These are phyloP conservation scores for Euura saliciscinereae DNA, from an alignment of 1,140 invertebrate genomes.

Conservation along the genomic window DNA sequence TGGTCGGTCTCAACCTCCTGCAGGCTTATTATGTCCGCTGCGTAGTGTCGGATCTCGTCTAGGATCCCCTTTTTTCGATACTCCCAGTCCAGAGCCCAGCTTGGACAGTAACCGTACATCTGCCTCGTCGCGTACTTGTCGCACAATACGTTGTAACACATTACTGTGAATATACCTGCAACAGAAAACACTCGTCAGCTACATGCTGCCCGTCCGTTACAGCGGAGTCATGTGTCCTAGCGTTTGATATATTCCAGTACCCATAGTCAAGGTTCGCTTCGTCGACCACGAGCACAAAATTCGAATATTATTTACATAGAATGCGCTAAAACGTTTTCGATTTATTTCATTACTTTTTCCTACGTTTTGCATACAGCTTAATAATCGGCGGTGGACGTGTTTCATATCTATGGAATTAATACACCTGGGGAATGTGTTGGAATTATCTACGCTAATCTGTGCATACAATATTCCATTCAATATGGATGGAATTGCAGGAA, in stretches of 20 bases:
- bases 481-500: too few species aligned
- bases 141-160: conserved; percentile 99
- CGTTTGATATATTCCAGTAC: neutral
- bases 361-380: too few species aligned
- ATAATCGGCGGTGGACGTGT: too few species aligned
- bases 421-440: too few species aligned
- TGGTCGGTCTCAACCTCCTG: conserved; percentile 99
- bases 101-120: conserved; percentile 97
- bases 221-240: neutral
- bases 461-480: too few species aligned
- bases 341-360: too few species aligned
- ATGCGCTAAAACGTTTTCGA: too few species aligned
- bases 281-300: neutral
- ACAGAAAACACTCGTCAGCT: conserved; percentile 31
- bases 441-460: too few species aligned
- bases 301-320: too few species aligned
- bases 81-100: conserved; percentile 97
- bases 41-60: conserved; percentile 94
- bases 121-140: conserved; percentile 98
- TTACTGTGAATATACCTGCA: conserved; percentile 95
- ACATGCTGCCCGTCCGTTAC: neutral
- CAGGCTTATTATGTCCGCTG: conserved; percentile 97
- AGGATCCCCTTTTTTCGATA: conserved; percentile 98
- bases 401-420: too few species aligned
- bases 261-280: neutral